A percentile compares a stretch with the other conserved stretches of the same genome.
Conservation (phyloP, 2,888 invertebrate genomes). For the Sphaerophoria taeniata region DNA sequence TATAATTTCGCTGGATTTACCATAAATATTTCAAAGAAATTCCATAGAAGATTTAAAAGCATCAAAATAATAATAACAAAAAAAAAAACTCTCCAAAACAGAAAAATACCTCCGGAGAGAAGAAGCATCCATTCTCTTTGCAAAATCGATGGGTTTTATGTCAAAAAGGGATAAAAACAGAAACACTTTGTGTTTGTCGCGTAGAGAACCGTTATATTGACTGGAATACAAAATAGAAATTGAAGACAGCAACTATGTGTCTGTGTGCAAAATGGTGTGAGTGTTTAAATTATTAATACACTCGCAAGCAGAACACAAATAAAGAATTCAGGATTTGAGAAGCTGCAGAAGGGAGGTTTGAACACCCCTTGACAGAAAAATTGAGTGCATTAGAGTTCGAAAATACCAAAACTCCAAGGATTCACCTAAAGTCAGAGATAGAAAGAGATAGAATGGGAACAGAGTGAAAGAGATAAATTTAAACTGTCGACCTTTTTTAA, state of each 20-base stretch:
- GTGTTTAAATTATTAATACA: conserved; percentile 65
- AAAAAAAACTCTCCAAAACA: conserved; percentile 29
- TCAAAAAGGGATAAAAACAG: conserved; percentile 40
- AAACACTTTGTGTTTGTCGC: conserved; percentile 22
- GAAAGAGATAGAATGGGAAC: conserved; percentile 38
- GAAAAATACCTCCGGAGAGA: conserved; percentile 50
- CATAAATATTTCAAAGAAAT: conserved; percentile 71
- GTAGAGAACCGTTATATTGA: conserved; percentile 21
- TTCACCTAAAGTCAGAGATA: conserved; percentile 38
- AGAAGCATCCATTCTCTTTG: conserved; percentile 4
- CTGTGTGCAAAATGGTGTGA: conserved; percentile 18
- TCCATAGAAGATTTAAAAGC: conserved; percentile 52
- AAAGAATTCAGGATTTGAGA: neutral
- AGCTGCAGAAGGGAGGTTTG: conserved; percentile 1
- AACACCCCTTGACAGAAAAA: conserved; percentile 13
- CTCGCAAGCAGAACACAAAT: conserved; percentile 31
- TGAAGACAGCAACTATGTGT: neutral
- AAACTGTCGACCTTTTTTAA: conserved; percentile 82
- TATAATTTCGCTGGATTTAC: conserved; percentile 66
- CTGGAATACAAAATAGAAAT: conserved; percentile 61
- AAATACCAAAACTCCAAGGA: conserved; percentile 30
- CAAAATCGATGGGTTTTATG: conserved; percentile 65
- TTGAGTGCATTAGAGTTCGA: conserved; percentile 57
- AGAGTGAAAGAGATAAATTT: conserved; percentile 75
- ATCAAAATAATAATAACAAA: conserved; percentile 27